These are phyloP conservation scores for Ooceraea biroi DNA, from an alignment of 1,140 invertebrate species.

Conservation along the genomic window DNA sequence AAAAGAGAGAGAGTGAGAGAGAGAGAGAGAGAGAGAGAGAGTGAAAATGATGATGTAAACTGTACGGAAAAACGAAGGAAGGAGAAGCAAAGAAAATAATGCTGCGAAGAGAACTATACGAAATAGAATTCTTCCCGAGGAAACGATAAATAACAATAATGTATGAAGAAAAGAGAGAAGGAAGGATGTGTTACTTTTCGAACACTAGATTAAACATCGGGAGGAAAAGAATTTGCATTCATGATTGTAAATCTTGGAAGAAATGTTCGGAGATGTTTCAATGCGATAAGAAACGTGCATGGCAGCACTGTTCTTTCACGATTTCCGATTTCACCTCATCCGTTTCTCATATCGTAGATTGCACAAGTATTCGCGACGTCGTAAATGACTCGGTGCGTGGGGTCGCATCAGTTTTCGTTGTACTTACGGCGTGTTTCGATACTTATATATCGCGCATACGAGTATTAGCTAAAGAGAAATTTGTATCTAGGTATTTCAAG, in stretches of 20 bases:
- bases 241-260: constrained; percentile 58
- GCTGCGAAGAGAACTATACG: constrained; percentile 84
- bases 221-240: constrained; percentile 57
- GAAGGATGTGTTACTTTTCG: constrained; percentile 65
- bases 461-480: too few species aligned
- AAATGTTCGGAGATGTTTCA: constrained; percentile 38
- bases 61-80: not conserved
- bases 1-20: constrained; percentile 60
- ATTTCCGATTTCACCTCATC: constrained; percentile 66
- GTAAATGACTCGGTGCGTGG: too few species aligned
- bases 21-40: constrained; percentile 33
- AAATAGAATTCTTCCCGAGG: constrained; percentile 83
- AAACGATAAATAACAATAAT: constrained; percentile 76
- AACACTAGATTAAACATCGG: constrained; percentile 70
- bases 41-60: constrained; percentile 60
- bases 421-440: too few species aligned
- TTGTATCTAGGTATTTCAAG: too few species aligned
- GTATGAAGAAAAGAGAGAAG: constrained; percentile 49
- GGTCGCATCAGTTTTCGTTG: too few species aligned
- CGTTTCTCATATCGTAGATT: constrained; percentile 23
- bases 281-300: constrained; percentile 6
- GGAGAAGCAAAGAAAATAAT: constrained; percentile 59
- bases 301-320: constrained; percentile 53
- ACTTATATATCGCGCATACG: too few species aligned
- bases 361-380: not conserved